A percentile compares a stretch with the other conserved stretches of the same genome.
Evolutionary conservation across 2,888 invertebrate genomes (phyloP).

Genomic region (Arctia plantaginis): DNA sequence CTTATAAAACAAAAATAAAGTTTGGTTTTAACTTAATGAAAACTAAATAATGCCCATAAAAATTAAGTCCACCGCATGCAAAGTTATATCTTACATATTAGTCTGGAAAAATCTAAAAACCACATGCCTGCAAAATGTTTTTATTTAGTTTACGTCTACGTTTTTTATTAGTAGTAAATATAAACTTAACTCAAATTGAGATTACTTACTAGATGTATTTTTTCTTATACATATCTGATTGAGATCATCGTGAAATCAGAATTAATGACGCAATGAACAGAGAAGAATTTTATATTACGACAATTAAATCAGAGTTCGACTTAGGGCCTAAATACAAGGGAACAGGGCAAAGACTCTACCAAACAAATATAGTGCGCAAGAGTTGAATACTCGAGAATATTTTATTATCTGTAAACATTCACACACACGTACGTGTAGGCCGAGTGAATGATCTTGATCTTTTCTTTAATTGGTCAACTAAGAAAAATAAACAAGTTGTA

Average conservation of each 20-base stretch:
- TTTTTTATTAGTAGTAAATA: not conserved
- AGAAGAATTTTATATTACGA: slow-evolving; percentile 31
- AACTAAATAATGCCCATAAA: no score
- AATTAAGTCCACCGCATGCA: not conserved
- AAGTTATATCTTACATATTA: not conserved
- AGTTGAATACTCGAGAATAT: slow-evolving; percentile 81
- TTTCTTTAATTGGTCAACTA: slow-evolving; percentile 25
- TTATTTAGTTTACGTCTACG: not conserved
- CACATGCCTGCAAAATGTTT: not conserved
- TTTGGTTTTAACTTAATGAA: no score
- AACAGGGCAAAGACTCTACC: slow-evolving; percentile 66
- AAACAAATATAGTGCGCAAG: slow-evolving; percentile 77
- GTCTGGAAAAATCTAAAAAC: not conserved
- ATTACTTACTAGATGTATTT: not conserved
- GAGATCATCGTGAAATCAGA: slow-evolving; percentile 17
- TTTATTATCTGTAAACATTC: slow-evolving; percentile 80
- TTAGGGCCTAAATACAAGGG: slow-evolving; percentile 56
- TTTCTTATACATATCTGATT: not conserved
- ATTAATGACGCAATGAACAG: slow-evolving; percentile 24
- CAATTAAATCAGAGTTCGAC: slow-evolving; percentile 50
- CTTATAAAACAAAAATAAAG: no score
- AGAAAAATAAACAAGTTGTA: slow-evolving; percentile 9
- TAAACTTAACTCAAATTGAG: not conserved
- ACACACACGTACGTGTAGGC: slow-evolving; percentile 54
- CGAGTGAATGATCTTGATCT: slow-evolving; percentile 48